Percentiles rank a stretch among this genome's conserved stretches.
Conservation (phyloP, 2,113 vertebrate species). For the Mormyrus lacerda region DNA sequence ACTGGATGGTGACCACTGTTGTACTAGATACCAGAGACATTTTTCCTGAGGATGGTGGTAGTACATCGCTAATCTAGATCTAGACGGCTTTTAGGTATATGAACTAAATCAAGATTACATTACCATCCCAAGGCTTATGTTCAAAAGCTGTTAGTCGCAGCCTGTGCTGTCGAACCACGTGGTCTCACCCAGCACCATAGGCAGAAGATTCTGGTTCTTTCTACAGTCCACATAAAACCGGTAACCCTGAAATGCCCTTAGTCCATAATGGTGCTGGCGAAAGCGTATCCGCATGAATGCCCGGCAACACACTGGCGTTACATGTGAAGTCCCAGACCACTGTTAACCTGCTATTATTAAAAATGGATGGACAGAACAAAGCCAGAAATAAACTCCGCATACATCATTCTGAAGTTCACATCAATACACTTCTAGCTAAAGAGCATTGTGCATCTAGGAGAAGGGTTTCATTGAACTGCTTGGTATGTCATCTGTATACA, state of each 20-base stretch:
- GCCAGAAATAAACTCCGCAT: neutral
- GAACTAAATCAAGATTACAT: neutral
- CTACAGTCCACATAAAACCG: neutral
- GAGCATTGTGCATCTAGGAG: neutral
- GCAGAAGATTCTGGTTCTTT: neutral
- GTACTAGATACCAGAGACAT: neutral
- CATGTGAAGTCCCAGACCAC: neutral
- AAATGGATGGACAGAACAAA: neutral
- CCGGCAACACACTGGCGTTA: neutral
- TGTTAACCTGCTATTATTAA: neutral
- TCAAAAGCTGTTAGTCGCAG: neutral
- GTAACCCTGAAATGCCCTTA: neutral
- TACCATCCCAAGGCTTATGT: neutral
- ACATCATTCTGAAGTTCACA: conserved; percentile 1
- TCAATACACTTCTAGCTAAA: neutral
- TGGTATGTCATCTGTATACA: neutral
- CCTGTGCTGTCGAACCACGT: neutral
- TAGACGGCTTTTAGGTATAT: neutral
- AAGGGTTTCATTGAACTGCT: neutral
- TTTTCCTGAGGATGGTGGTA: neutral
- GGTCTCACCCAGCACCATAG: neutral
- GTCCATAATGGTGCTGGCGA: neutral
- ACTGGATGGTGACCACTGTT: neutral
- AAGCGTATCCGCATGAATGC: neutral
- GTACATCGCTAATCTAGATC: neutral